These are phyloP conservation scores for Heliothis peltigera DNA, from an alignment of 2,888 invertebrate genomes.

Conservation along the genomic window DNA sequence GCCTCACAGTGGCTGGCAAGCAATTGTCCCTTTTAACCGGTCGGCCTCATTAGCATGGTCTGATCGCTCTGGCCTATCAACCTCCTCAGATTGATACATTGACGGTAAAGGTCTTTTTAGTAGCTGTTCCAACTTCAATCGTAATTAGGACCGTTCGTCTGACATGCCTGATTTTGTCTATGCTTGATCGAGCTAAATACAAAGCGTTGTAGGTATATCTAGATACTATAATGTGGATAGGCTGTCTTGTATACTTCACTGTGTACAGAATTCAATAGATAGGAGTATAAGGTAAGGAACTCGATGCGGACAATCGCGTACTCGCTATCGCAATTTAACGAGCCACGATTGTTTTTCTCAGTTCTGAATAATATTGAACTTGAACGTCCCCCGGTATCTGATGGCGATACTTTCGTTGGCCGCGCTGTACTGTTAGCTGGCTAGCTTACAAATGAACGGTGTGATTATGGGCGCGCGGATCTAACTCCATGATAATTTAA, in stretches of 20 bases:
- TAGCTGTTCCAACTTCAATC: slow-evolving; percentile 69
- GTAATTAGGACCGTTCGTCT: slow-evolving; percentile 76
- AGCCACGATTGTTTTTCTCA: slow-evolving; percentile 89
- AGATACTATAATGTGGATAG: slow-evolving; percentile 51
- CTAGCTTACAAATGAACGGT: slow-evolving; percentile 88
- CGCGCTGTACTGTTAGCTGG: slow-evolving; percentile 84
- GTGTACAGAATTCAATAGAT: slow-evolving; percentile 66
- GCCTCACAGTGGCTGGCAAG: slow-evolving; percentile 76
- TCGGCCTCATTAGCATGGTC: slow-evolving; percentile 83
- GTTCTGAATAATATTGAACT: slow-evolving; percentile 89
- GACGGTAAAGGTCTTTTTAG: slow-evolving; percentile 82
- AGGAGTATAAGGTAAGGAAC: slow-evolving; percentile 73
- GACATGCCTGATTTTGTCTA: slow-evolving; percentile 65
- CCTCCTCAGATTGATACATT: slow-evolving; percentile 83
- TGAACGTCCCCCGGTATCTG: slow-evolving; percentile 84
- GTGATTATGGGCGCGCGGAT: slow-evolving; percentile 88
- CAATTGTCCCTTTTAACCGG: slow-evolving; percentile 85
- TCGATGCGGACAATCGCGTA: slow-evolving; percentile 82
- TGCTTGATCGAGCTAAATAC: slow-evolving; percentile 62
- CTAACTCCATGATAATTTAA: slow-evolving; percentile 88
- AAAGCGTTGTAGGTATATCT: slow-evolving; percentile 37
- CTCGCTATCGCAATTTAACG: slow-evolving; percentile 87
- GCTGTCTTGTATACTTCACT: slow-evolving; percentile 56
- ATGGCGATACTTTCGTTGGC: slow-evolving; percentile 86
- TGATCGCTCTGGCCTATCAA: slow-evolving; percentile 80